These are phyloP conservation scores for Xestoiulus laeticollis DNA, from an alignment of 2,888 invertebrate species.

Conservation along the genomic window DNA sequence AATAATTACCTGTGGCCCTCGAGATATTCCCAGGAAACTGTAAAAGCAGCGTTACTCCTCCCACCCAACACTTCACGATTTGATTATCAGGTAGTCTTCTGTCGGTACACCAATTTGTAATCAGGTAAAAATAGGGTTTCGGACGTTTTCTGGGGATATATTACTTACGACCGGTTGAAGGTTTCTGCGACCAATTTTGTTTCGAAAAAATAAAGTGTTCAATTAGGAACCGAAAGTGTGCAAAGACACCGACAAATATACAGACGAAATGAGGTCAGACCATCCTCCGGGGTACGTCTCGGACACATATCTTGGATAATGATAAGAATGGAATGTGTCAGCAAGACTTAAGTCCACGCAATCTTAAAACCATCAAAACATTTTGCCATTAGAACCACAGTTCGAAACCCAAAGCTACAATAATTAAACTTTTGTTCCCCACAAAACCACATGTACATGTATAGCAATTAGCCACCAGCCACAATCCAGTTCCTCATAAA, in stretches of 20 bases:
- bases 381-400: neutral
- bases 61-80: slow-evolving; percentile 8
- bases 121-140: slow-evolving; percentile 8
- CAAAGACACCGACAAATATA: slow-evolving; percentile 36
- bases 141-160: slow-evolving; percentile 23
- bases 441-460: too few relatives aligned
- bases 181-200: neutral
- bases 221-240: neutral
- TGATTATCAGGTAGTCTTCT: slow-evolving; percentile 30
- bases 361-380: neutral
- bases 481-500: too few relatives aligned
- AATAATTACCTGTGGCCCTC: neutral
- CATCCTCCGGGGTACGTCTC: neutral
- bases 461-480: too few relatives aligned
- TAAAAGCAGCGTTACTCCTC: neutral
- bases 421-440: too few relatives aligned
- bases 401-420: too few relatives aligned
- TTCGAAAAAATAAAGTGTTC: slow-evolving; percentile 42
- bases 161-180: slow-evolving; percentile 16
- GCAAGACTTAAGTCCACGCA: neutral
- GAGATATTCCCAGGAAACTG: slow-evolving; percentile 18
- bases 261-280: neutral
- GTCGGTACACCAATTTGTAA: slow-evolving; percentile 16
- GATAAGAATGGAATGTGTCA: neutral
- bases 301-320: neutral